These are phyloP conservation scores for Zoroaster sp. DNA, from an alignment of 53 echinoderm and acorn worm genomes.

Conservation along the genomic window DNA sequence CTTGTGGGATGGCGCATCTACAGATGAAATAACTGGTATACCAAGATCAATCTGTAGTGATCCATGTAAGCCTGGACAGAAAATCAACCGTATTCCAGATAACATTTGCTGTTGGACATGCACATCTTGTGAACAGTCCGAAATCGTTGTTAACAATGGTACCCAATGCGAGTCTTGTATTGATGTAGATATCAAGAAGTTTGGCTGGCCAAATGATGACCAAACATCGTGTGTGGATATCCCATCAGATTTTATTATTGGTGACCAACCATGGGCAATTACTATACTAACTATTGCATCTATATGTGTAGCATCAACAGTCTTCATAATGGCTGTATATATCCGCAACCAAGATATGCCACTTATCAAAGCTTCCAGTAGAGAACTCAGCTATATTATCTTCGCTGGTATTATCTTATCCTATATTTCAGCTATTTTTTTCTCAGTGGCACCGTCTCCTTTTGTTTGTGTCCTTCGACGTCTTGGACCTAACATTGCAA, in stretches of 20 bases:
- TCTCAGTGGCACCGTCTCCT: constrained; percentile 50
- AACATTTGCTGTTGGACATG: constrained; percentile 95
- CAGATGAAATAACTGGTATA: constrained; percentile 29
- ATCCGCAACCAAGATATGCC: constrained; percentile 79
- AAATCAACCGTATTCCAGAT: constrained; percentile 65
- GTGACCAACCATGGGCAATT: constrained; percentile 60
- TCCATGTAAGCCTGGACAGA: constrained; percentile 71
- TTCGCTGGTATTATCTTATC: constrained; percentile 76
- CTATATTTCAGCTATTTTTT: constrained; percentile 68
- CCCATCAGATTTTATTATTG: constrained; percentile 46
- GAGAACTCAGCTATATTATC: constrained; percentile 92
- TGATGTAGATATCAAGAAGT: constrained; percentile 29
- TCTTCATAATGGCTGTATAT: constrained; percentile 61
- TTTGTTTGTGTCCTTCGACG: constrained; percentile 69
- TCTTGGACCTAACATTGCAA: constrained; percentile 75
- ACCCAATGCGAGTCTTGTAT: constrained; percentile 76
- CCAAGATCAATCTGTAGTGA: constrained; percentile 89
- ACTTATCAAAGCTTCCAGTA: constrained; percentile 90
- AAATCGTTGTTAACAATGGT: constrained; percentile 79
- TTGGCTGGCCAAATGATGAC: constrained; percentile 74
- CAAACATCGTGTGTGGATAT: constrained; percentile 59
- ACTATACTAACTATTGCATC: constrained; percentile 62
- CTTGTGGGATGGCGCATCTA: constrained; percentile 18
- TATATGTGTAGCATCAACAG: constrained; percentile 58
- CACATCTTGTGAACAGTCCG: constrained; percentile 52